phyloP scores from a whole-genome alignment of 2,113 vertebrate genomes.

The Nyctibius bracteatus region DNA sequence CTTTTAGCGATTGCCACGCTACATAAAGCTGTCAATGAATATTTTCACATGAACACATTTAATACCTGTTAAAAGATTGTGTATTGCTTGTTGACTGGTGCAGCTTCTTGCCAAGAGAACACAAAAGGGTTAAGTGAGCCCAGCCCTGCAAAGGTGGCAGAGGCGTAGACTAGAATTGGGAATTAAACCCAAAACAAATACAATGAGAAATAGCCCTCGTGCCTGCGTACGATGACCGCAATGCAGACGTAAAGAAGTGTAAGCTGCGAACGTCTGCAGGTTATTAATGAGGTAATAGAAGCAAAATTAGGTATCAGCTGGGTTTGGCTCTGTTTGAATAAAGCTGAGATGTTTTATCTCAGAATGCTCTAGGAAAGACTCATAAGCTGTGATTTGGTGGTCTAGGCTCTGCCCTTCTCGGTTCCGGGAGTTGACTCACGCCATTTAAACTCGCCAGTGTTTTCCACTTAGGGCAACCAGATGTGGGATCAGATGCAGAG shows the following conservation, averaged over 20 bases:
- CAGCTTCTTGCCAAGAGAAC: constrained; percentile 70
- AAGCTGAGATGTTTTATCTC: constrained; percentile 49
- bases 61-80: constrained; percentile 74
- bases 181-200: constrained; percentile 69
- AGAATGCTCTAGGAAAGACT: constrained; percentile 19
- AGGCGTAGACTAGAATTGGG: constrained; percentile 65
- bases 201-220: constrained; percentile 4
- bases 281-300: constrained; percentile 64
- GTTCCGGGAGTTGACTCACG: constrained; percentile 20
- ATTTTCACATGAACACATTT: constrained; percentile 69
- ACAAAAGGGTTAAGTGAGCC: constrained; percentile 85
- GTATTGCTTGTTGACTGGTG: constrained; percentile 68
- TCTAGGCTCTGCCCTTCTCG: constrained; percentile 31
- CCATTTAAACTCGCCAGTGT: constrained; percentile 11
- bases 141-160: constrained; percentile 80
- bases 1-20: not conserved
- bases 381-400: constrained; percentile 55
- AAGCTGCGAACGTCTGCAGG: constrained; percentile 29
- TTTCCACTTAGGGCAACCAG: constrained; percentile 42
- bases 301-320: constrained; percentile 55
- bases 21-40: constrained; percentile 73
- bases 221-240: not conserved
- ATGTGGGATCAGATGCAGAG: not conserved
- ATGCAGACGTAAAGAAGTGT: constrained; percentile 39
- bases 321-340: constrained; percentile 58